Base-by-base conservation (phyloP, 2,888 invertebrate species). In the Boloria selene region DNA sequence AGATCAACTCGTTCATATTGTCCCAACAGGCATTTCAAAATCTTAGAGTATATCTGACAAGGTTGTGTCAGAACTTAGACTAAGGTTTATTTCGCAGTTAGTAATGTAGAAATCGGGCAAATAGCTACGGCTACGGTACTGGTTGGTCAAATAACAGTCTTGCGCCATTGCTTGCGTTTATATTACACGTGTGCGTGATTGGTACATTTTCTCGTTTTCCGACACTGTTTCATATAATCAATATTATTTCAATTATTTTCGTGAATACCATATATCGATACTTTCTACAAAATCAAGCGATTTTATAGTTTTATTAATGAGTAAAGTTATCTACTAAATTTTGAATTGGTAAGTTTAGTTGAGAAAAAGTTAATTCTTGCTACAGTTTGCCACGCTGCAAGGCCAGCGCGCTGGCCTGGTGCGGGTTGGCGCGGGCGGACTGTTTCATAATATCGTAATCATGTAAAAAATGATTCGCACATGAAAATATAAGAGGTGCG, bases 71-170 rank as follows among this genome's bases (percentile, higher is more conserved):
- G 52, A 63, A 60, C 67, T 53, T 16, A 31, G 53, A 10, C 42
- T 70, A 60, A 61, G 59, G 64, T 62, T 63, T 64, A 66, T 74
- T 73, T 70, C 73, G 73, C 67, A 72, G 73, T 61, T 64, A 44
- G 52, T 59, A 61, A 65, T 74, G 70, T 73, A 67, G 73, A 68
- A 74, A 74, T 67, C 56, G 65, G n/a, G 66, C 64, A 64, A 70
- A 67, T 64, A 60, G 61, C 61, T 60, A 64, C 58, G 44, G 50
- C 60, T 58, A 64, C 58, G 44, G 50, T 56, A 56, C 31, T 53
- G 63, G 70, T 70, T 69, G 74, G 72, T 72, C 70, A 72, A 71
- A 64, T 70, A 69, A 42, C 47, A 22, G 64, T 70, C 60, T 75
- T 74, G 69, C 73, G 70, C 72, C 71, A 74, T 64, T 67, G 61